Base-by-base conservation (phyloP, 2,113 vertebrate genomes). In the Atrichornis clamosus region DNA sequence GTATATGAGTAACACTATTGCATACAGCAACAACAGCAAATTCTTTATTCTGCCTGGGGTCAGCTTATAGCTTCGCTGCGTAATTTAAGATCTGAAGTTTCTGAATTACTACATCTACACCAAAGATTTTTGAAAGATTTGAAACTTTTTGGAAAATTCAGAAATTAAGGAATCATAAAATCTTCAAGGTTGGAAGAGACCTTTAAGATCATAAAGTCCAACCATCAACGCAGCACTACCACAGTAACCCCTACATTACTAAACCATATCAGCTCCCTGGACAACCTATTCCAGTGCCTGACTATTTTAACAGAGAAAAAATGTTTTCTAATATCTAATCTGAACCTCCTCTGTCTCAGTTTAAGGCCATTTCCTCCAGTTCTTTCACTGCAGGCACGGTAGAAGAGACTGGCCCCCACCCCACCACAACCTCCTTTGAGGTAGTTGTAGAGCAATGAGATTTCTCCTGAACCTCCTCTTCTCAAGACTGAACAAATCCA, bases 281-380 rank as follows among this genome's bases (percentile, higher is more conserved):
- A 6, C 19, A 37, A 28, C 3, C 4, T 33, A 44, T 42, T 50
- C 15, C 56, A 50, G 33, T 15, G 14, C 24, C 15, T 62, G 15
- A 46, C 26, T 2, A 27, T 1, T 0, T 1, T 19, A 58, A 58
- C 8, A 49, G 26, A 11, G 27, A 41, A 0, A 2, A 17, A 21
- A 30, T 46, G 33, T 77, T 63, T 42, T 17, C 42, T 44, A 27
- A 8, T 56, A 33, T 23, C 15, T 75, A 60, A 53, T 18, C 24
- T 68, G 16, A 53, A 53, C 46, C 16, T 53, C 7, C 6, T 5
- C 33, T 72, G 9, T 30, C 37, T 74, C 23, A 59, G 15, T 39
- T 69, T 59, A 44, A 65, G 37, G 12, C 8, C 4, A 33, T 50
- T 81, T 44, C 8, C 39, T 42, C 58, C 27, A 49, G 11, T 58